Evolutionary conservation across 2,888 invertebrate genomes (phyloP).

Genomic region (Melanchra persicariae): DNA sequence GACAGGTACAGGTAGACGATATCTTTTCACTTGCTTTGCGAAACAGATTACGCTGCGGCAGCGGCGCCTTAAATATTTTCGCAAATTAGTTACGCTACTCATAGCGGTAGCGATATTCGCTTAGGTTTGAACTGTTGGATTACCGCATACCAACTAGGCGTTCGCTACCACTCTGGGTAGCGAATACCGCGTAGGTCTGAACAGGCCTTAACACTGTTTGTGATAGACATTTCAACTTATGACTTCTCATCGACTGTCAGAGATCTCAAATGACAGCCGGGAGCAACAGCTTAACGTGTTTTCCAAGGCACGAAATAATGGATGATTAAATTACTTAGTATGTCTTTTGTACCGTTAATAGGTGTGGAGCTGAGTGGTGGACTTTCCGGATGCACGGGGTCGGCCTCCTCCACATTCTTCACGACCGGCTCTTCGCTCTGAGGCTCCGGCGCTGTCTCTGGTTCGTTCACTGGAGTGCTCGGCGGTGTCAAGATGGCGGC

Average conservation of each 20-base stretch:
- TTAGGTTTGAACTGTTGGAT: too few relatives aligned
- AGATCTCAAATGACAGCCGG: not conserved
- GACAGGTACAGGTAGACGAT: too few relatives aligned
- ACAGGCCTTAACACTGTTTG: too few relatives aligned
- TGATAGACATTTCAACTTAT: not conserved
- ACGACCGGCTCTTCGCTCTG: conserved; percentile 67
- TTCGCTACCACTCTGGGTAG: too few relatives aligned
- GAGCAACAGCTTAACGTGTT: not conserved
- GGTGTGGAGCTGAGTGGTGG: conserved; percentile 87
- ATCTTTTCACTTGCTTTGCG: too few relatives aligned
- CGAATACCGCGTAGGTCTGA: too few relatives aligned
- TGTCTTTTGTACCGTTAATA: conserved; percentile 67
- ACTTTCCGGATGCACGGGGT: conserved; percentile 73
- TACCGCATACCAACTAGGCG: too few relatives aligned
- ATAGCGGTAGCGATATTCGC: too few relatives aligned
- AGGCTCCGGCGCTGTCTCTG: conserved; percentile 68
- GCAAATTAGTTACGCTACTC: too few relatives aligned
- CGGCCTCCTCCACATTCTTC: conserved; percentile 74
- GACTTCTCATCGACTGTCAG: not conserved
- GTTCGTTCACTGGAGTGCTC: conserved; percentile 80
- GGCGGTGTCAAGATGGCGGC: conserved; percentile 84
- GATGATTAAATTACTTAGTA: not conserved
- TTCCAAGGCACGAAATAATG: not conserved
- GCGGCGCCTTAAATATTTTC: too few relatives aligned
- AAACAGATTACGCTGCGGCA: too few relatives aligned